phyloP scores from a whole-genome alignment of 2,113 vertebrate genomes.

The Phoxinus phoxinus region DNA sequence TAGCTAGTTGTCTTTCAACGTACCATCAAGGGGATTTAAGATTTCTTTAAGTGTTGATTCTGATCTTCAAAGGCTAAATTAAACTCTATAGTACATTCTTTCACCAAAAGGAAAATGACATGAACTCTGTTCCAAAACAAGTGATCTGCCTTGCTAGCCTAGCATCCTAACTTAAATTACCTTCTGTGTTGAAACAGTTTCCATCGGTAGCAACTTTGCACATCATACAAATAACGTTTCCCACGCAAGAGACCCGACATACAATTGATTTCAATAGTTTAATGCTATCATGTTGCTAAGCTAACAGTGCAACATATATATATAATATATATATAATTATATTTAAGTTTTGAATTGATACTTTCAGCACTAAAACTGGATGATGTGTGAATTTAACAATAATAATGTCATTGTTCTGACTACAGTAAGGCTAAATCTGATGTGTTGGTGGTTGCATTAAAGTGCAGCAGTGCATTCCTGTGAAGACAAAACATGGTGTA shows the following conservation, averaged over 20 bases:
- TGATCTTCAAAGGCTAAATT: too few relatives aligned
- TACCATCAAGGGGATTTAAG: too few relatives aligned
- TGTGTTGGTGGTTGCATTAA: constrained; percentile 22
- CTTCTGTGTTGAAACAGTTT: background rate
- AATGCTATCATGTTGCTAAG: background rate
- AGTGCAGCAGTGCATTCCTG: constrained; percentile 47
- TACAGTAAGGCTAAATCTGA: background rate
- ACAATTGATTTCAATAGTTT: background rate
- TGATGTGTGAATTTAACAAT: constrained; percentile 19
- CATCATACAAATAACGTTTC: background rate
- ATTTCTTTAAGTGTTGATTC: too few relatives aligned
- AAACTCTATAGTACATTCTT: background rate
- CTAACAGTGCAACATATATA: background rate
- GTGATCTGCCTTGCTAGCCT: background rate
- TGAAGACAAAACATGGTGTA: constrained; percentile 43
- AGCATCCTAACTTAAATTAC: background rate
- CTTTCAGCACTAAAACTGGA: background rate
- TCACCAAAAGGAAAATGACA: too few relatives aligned
- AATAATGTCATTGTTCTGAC: background rate
- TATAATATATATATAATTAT: too few relatives aligned
- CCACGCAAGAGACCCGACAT: background rate
- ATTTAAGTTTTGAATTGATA: background rate
- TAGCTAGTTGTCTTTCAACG: background rate
- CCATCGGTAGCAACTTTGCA: background rate
- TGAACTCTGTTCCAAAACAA: background rate